Evolutionary conservation across 64 coral and sea anemone species (phyloP).

Genomic region (Actinia tenebrosa): DNA sequence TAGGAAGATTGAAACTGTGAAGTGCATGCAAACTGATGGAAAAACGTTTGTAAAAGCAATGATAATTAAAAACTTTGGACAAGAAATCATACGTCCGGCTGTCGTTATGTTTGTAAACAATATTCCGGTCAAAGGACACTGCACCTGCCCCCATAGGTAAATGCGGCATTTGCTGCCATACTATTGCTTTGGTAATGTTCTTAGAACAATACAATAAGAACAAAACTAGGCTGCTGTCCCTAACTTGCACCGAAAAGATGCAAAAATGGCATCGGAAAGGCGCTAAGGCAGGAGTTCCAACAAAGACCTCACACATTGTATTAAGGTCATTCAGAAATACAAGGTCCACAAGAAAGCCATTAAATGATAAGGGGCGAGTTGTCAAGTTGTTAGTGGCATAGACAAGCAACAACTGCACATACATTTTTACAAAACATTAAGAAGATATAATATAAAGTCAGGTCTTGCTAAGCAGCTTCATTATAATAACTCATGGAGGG

Average conservation of each 20-base stretch:
- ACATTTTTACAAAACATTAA: slow-evolving; percentile 36
- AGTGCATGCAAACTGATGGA: slow-evolving; percentile 6
- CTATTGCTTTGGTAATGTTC: slow-evolving; percentile 13
- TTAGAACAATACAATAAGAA: slow-evolving; percentile 11
- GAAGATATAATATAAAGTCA: slow-evolving; percentile 25
- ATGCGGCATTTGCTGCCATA: slow-evolving; percentile 23
- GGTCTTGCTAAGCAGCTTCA: slow-evolving; percentile 27
- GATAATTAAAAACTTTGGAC: slow-evolving; percentile 44
- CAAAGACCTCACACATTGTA: slow-evolving; percentile 8
- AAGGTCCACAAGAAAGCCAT: slow-evolving; percentile 17
- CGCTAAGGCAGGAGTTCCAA: neutral
- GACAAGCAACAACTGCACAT: neutral
- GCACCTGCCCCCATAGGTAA: slow-evolving; percentile 35
- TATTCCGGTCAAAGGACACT: slow-evolving; percentile 42
- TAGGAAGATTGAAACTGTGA: slow-evolving; percentile 41
- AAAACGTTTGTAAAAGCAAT: slow-evolving; percentile 43
- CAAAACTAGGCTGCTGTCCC: slow-evolving; percentile 18
- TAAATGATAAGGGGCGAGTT: neutral
- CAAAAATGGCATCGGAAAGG: slow-evolving; percentile 22
- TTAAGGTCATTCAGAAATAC: slow-evolving; percentile 27
- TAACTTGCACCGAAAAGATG: slow-evolving; percentile 25
- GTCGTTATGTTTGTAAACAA: slow-evolving; percentile 33
- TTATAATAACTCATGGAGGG: slow-evolving; percentile 11
- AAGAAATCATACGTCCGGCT: slow-evolving; percentile 19
- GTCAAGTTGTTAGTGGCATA: slow-evolving; percentile 1